These are phyloP conservation scores for Catocala nupta DNA, from an alignment of 2,888 invertebrate species.

Conservation along the genomic window DNA sequence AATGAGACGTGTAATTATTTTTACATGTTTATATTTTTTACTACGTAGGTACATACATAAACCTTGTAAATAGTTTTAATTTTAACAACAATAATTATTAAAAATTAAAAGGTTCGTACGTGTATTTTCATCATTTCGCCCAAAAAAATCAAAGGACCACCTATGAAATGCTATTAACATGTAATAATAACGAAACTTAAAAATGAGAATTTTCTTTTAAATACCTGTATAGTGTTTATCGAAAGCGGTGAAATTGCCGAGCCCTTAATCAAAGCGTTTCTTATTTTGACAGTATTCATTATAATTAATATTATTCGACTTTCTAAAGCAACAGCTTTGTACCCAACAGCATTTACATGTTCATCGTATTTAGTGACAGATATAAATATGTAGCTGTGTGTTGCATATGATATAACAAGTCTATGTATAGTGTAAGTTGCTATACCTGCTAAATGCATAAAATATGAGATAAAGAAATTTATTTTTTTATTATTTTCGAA, in stretches of 20 bases:
- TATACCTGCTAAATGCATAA: no score
- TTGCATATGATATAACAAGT: no score
- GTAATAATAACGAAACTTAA: background rate
- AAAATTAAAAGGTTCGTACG: background rate
- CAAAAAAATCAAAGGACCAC: conserved; percentile 7
- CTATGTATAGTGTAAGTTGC: no score
- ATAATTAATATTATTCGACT: conserved; percentile 12
- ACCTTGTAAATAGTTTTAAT: no score
- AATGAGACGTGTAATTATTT: no score
- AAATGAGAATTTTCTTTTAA: no score
- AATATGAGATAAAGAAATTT: no score
- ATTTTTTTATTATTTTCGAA: no score
- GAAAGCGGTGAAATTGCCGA: conserved; percentile 18
- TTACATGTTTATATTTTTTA: no score
- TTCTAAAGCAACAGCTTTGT: conserved; percentile 14
- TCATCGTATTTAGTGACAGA: background rate
- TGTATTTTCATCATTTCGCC: conserved; percentile 16
- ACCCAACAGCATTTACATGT: background rate
- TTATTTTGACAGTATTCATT: conserved; percentile 19
- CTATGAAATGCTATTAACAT: conserved; percentile 15
- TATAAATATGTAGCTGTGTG: no score
- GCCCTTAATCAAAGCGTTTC: conserved; percentile 22
- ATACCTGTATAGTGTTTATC: conserved; percentile 2
- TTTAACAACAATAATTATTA: no score
- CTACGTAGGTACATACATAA: no score